These are phyloP conservation scores for Xiphophorus couchianus DNA, from an alignment of 2,113 vertebrate species.

Conservation along the genomic window DNA sequence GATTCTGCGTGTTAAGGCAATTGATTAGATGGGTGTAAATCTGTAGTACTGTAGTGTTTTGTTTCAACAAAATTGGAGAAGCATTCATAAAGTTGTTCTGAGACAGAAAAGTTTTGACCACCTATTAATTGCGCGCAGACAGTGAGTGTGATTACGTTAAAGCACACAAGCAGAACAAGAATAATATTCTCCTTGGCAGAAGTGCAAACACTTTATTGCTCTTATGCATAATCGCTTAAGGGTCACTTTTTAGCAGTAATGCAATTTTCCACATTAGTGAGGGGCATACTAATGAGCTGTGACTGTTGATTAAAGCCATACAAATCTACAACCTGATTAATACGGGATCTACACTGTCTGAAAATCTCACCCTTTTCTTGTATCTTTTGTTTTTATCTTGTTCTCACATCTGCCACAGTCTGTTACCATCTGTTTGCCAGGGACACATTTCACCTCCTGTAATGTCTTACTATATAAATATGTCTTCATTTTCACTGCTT, in stretches of 20 bases:
- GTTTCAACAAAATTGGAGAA: too few species aligned
- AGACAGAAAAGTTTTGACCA: too few species aligned
- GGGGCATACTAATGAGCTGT: not conserved
- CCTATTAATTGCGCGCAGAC: too few species aligned
- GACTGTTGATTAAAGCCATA: not conserved
- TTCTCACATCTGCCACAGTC: conserved; percentile 21
- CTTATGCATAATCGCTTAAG: conserved; percentile 24
- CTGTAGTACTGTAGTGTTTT: too few species aligned
- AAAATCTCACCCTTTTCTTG: not conserved
- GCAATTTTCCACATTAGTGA: conserved; percentile 1
- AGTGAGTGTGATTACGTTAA: too few species aligned
- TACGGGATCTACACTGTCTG: too few species aligned
- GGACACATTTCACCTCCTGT: conserved; percentile 21
- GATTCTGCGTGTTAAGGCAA: too few species aligned
- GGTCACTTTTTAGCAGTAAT: conserved; percentile 9
- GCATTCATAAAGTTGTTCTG: too few species aligned
- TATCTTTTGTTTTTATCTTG: conserved; percentile 21
- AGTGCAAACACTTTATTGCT: conserved; percentile 1
- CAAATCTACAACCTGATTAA: too few species aligned
- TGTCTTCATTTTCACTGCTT: conserved; percentile 7
- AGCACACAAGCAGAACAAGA: too few species aligned
- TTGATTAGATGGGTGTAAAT: too few species aligned
- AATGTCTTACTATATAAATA: conserved; percentile 9
- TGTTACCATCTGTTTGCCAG: conserved; percentile 27
- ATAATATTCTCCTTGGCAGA: too few species aligned